phyloP scores from a whole-genome alignment of 2,888 invertebrate genomes.

The Drosophila testacea region DNA sequence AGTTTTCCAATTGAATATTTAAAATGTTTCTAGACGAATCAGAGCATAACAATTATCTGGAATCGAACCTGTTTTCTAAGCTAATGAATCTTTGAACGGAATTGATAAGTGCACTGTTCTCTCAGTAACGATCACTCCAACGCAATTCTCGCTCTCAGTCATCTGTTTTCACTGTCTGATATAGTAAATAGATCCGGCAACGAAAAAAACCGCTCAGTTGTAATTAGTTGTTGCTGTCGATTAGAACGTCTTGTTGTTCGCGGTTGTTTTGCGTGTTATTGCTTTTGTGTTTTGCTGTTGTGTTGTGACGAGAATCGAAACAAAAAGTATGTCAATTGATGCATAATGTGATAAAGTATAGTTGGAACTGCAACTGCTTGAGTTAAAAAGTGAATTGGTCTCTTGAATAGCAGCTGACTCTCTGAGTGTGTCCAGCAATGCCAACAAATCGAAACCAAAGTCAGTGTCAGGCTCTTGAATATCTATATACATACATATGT shows the following conservation, averaged over 20 bases:
- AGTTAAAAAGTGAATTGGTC: slow-evolving; percentile 48
- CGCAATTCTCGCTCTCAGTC: neutral
- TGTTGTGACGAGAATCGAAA: slow-evolving; percentile 27
- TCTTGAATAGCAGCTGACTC: slow-evolving; percentile 24
- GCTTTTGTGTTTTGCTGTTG: slow-evolving; percentile 17
- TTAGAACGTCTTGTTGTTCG: slow-evolving; percentile 28
- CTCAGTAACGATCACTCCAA: slow-evolving; percentile 7
- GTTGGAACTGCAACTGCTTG: slow-evolving; percentile 8
- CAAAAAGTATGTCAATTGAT: slow-evolving; percentile 56
- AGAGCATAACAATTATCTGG: neutral
- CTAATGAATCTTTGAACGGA: slow-evolving; percentile 5
- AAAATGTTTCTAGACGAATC: neutral
- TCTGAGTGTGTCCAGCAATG: neutral
- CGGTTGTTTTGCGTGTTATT: slow-evolving; percentile 1
- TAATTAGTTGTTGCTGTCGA: slow-evolving; percentile 39
- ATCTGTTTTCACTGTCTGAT: slow-evolving; percentile 19
- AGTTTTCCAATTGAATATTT: neutral
- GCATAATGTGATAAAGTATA: slow-evolving; percentile 18
- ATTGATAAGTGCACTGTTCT: slow-evolving; percentile 5
- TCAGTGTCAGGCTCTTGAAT: slow-evolving; percentile 45
- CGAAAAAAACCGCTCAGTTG: slow-evolving; percentile 45
- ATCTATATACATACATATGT: neutral
- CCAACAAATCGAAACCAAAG: slow-evolving; percentile 38
- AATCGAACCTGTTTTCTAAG: neutral
- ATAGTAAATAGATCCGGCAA: slow-evolving; percentile 46